Base-by-base conservation (phyloP, 2,888 invertebrate species). In the Tuta absoluta region DNA sequence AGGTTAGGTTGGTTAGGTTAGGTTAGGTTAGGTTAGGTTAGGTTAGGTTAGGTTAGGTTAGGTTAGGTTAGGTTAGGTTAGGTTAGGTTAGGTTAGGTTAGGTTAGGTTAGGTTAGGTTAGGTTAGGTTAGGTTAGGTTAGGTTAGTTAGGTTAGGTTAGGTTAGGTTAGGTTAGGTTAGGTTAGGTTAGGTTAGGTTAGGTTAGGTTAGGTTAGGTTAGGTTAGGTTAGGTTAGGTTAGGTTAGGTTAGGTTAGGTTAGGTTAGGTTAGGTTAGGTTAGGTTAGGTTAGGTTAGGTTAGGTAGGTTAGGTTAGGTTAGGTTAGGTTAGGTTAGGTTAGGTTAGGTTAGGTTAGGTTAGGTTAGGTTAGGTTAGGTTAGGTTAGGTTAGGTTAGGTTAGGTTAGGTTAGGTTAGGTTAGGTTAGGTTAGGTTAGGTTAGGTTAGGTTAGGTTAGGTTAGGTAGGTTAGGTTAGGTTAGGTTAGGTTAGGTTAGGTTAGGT, bases 161-260 rank as follows among this genome's bases (percentile, higher is more conserved):
- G 64, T 64, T 64, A 64, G 64, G 64, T 64, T 64, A 61, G 64
- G 64, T 64, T 64, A 61, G 64, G 60, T 64, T 64, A 64, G 64
- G 64, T 64, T 64, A 60, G 64, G 64, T 64, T 64, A 64, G 61
- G 64, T 60, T 64, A 61, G 64, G 57, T 63, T 58, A 63, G 64
- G 56, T 64, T 64, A 64, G 64, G 64, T 64, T 64, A 60, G 64
- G 64, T 64, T 64, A 64, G 64, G 64, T 64, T 64, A 60, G 64
- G 64, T 64, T 64, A 60, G 64, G 64, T 64, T 64, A 64, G 64
- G 64, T 64, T 64, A 60, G 64, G 64, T 64, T 64, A 64, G 64
- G 64, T 64, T 64, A 64, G 64, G 64, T 64, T 64, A 60, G 64
- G 64, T 64, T 64, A 64, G 64, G 64, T 64, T 64, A 60, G 64